Evolutionary conservation across 2,797 vertebrate species (phyloP).

Genomic region (Sebastes minor): DNA sequence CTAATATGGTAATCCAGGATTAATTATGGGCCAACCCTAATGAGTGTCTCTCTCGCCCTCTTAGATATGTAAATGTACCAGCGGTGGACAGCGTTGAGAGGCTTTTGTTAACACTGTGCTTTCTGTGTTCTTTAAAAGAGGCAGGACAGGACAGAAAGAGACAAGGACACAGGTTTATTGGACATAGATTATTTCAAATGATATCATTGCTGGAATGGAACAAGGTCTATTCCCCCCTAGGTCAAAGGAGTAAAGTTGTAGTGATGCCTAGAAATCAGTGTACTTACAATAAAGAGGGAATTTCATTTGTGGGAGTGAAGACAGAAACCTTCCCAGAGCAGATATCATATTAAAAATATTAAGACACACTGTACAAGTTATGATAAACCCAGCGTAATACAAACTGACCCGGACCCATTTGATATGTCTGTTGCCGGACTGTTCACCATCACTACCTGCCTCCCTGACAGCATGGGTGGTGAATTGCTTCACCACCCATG

Average conservation of each 20-base stretch:
- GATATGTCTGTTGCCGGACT: neutral
- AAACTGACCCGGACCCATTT: neutral
- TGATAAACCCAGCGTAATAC: neutral
- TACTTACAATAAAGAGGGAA: neutral
- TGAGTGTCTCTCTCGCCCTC: conserved; percentile 67
- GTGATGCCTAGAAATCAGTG: neutral
- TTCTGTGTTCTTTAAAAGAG: conserved; percentile 32
- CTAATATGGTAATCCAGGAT: conserved; percentile 79
- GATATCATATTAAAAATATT: neutral
- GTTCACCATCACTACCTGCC: conserved; percentile 3
- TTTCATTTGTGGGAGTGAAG: conserved; percentile 4
- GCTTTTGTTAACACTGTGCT: conserved; percentile 53
- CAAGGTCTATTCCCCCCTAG: neutral
- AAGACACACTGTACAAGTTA: neutral
- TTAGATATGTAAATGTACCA: conserved; percentile 78
- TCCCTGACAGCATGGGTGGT: conserved; percentile 1
- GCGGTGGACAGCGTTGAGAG: conserved; percentile 59
- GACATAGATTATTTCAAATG: conserved; percentile 34
- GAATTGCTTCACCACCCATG: neutral
- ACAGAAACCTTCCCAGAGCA: neutral
- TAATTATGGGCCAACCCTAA: conserved; percentile 76
- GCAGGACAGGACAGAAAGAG: conserved; percentile 15
- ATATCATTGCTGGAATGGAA: neutral
- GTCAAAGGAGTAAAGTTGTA: neutral
- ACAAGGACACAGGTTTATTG: conserved; percentile 40